phyloP scores from a whole-genome alignment of 2,113 vertebrate genomes.

The Microtus oregoni region DNA sequence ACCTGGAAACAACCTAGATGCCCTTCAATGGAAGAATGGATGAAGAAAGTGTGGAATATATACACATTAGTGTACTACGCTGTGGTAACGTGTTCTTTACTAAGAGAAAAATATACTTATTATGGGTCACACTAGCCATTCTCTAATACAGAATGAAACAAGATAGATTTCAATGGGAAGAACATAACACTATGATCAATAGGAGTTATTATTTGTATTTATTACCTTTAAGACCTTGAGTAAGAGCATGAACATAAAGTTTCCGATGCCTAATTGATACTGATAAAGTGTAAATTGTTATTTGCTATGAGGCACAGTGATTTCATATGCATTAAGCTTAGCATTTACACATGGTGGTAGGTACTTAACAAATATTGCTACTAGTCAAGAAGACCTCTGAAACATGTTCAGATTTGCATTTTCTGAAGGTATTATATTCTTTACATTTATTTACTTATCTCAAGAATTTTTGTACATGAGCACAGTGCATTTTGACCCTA shows the following conservation, averaged over 20 bases:
- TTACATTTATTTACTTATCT: background rate
- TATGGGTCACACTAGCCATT: background rate
- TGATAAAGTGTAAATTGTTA: background rate
- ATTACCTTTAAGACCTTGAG: background rate
- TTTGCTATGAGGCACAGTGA: background rate
- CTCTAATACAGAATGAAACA: background rate
- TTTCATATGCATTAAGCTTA: background rate
- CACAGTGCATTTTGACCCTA: background rate
- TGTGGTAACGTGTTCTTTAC: background rate
- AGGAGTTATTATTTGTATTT: background rate
- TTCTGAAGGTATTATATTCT: background rate
- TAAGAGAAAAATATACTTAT: background rate
- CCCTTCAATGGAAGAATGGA: too few relatives aligned
- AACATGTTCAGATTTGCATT: background rate
- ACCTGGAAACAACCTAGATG: too few relatives aligned
- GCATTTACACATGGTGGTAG: background rate
- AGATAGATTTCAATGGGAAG: background rate
- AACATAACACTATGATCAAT: background rate
- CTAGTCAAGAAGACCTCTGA: background rate
- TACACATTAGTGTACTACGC: too few relatives aligned
- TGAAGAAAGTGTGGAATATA: too few relatives aligned
- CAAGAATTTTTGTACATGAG: background rate
- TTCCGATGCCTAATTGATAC: background rate
- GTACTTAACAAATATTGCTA: background rate
- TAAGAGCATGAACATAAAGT: background rate